Conservation (phyloP, 2,888 invertebrate genomes). For the Andrena bicolor region DNA sequence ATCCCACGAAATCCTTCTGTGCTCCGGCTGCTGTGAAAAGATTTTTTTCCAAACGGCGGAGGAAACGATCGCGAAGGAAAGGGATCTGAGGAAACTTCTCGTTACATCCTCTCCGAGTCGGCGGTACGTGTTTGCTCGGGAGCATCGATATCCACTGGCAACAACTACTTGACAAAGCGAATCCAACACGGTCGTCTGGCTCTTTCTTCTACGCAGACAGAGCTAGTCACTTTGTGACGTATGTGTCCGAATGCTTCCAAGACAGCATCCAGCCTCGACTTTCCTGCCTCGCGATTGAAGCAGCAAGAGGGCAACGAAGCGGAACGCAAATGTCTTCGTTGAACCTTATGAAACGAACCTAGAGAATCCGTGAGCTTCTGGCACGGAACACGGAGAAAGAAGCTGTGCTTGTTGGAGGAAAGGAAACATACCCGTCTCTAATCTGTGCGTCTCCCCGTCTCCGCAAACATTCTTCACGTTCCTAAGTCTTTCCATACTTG, state of each 20-base stretch:
- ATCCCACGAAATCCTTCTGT: slow-evolving; percentile 29
- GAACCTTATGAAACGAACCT: slow-evolving; percentile 65
- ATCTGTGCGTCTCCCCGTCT: no score
- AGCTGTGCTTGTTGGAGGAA: slow-evolving; percentile 10
- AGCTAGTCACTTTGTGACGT: slow-evolving; percentile 30
- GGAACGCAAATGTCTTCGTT: slow-evolving; percentile 68
- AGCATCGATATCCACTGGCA: slow-evolving; percentile 58
- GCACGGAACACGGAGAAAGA: neutral
- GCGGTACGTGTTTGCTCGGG: slow-evolving; percentile 55
- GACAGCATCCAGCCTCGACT: slow-evolving; percentile 34
- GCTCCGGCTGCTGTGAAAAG: slow-evolving; percentile 27
- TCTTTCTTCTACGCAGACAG: slow-evolving; percentile 17
- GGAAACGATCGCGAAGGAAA: slow-evolving; percentile 27
- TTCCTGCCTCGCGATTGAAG: slow-evolving; percentile 47
- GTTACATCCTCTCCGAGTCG: slow-evolving; percentile 49
- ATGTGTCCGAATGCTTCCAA: slow-evolving; percentile 33
- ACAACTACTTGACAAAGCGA: slow-evolving; percentile 60
- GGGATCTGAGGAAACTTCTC: slow-evolving; percentile 54
- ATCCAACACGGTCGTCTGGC: slow-evolving; percentile 29
- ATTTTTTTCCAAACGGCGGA: slow-evolving; percentile 39
- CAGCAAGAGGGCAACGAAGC: slow-evolving; percentile 65
- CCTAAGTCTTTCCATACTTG: no score
- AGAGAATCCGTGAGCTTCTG: slow-evolving; percentile 29
- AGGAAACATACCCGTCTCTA: neutral
- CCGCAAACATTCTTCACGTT: no score